These are phyloP conservation scores for Agapornis roseicollis DNA, from an alignment of 2,113 vertebrate species.

Conservation along the genomic window DNA sequence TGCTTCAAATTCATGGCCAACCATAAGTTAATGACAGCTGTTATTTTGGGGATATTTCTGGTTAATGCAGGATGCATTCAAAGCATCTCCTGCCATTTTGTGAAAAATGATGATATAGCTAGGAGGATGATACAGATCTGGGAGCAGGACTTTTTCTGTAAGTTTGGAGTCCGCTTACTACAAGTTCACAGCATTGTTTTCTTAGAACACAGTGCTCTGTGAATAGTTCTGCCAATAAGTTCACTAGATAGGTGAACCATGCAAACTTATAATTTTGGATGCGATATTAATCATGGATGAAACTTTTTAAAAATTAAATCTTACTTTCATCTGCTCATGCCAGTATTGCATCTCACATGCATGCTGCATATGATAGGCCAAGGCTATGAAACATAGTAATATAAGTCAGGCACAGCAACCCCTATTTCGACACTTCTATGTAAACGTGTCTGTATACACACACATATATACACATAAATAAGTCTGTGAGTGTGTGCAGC, in stretches of 20 bases:
- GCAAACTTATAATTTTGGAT: background rate
- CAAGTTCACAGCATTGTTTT: background rate
- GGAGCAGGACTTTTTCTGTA: background rate
- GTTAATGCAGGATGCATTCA: background rate
- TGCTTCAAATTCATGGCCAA: background rate
- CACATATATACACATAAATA: fast-evolving
- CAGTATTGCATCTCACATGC: background rate
- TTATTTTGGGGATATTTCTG: background rate
- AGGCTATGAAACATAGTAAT: background rate
- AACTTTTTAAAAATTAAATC: background rate
- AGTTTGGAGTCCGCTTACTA: background rate
- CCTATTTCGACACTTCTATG: background rate
- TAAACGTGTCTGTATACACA: background rate
- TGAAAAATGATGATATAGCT: background rate
- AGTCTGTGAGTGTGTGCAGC: background rate
- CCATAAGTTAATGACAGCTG: background rate
- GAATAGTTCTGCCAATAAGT: background rate
- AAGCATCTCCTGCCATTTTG: background rate
- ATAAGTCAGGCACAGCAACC: background rate
- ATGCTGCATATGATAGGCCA: background rate
- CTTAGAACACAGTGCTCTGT: background rate
- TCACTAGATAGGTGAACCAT: background rate
- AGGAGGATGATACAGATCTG: background rate
- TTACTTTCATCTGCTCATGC: background rate
- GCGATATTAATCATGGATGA: background rate